A percentile compares a stretch with the other conserved stretches of the same genome.
Evolutionary conservation across 2,113 vertebrate genomes (phyloP).

Genomic region (Addax nasomaculatus): DNA sequence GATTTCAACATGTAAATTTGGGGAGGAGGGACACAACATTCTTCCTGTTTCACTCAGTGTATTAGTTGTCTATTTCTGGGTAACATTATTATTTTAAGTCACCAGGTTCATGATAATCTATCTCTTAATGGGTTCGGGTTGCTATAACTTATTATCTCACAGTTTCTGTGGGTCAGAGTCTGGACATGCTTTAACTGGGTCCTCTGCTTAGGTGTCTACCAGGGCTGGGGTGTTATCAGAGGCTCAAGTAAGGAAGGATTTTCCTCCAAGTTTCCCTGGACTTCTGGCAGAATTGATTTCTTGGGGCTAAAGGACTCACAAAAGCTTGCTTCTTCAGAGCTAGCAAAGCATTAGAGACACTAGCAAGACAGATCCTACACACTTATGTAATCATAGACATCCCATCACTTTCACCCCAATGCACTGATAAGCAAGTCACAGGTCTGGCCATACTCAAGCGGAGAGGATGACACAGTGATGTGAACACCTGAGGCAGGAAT

Average conservation of each 20-base stretch:
- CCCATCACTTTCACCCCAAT: background rate
- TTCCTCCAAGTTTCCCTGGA: background rate
- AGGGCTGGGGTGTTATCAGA: background rate
- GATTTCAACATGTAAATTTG: background rate
- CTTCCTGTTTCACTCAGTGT: background rate
- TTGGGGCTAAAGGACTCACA: background rate
- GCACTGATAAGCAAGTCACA: background rate
- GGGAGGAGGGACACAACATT: background rate
- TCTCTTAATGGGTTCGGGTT: background rate
- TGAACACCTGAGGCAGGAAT: background rate
- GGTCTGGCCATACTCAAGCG: background rate
- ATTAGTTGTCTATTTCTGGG: background rate
- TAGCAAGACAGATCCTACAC: background rate
- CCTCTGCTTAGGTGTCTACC: background rate
- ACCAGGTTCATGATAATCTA: background rate
- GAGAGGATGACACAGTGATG: background rate
- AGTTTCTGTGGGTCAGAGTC: background rate
- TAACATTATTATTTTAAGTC: background rate
- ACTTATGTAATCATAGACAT: accelerated
- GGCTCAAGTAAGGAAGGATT: background rate
- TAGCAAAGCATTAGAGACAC: background rate
- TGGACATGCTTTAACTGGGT: background rate
- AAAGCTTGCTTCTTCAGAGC: background rate
- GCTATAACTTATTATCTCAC: background rate
- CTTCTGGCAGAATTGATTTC: background rate